Base-by-base conservation (phyloP, 2,888 invertebrate species). In the Latheticus oryzae region DNA sequence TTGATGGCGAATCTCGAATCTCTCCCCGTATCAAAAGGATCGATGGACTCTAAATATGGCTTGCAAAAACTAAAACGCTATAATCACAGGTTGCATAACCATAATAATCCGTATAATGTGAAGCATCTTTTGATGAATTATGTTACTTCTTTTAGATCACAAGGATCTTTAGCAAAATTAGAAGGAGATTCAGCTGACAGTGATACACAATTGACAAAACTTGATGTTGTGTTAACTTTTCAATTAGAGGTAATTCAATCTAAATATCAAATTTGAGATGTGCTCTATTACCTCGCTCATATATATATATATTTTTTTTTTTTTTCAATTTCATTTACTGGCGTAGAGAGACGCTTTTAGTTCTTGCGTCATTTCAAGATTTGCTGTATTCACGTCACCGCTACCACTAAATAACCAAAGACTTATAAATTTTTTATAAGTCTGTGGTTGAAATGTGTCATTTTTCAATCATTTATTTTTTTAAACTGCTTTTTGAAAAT, bases 1-100 rank as follows among this genome's bases (percentile, higher is more conserved):
- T 84, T 99, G 74, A 99, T 99, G 95, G 94, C 95, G 64, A 99
- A 99, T 85, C 85, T 99, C 79, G 99, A 99, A 85, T 97, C 97
- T 55, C 87, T 99, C 63, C 99, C 99, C 33, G 98, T 99, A 63
- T 96, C 97, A 59, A 97, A 98, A 81, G 97, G 97, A 74, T 94
- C 95, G 71, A 93, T 95, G 77, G 96, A 97, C 82, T 94, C 95
- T 76, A 97, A 93, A 87, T 96, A 96, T 81, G 95, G 97, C 76
- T 87, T 97, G 75, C 95, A 95, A 83, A 97, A 96, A 86, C 87
- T 97, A 82, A 96, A 96, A 85, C 91, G 96, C 83, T 96, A 96
- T 86, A 96, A 96, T 84, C 93, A 95, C 86, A 95, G 96, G 95
- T 95, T 87, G 84, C 78, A 79, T 76, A 78, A 78, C 78, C 77